Conservation (phyloP, 1,140 invertebrate genomes). For the Pogonognathellus flavescens region DNA sequence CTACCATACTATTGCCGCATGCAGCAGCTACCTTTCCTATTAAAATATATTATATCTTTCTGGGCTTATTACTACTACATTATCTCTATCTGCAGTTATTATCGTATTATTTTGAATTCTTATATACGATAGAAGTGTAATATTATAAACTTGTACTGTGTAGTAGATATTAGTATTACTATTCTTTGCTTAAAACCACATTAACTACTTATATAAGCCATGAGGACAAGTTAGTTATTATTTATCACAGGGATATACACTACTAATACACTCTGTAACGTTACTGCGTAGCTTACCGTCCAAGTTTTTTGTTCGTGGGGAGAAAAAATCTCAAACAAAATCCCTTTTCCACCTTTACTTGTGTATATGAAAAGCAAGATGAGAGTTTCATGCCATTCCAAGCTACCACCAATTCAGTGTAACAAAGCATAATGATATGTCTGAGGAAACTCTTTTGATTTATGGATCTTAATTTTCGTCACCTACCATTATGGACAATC, state of each 20-base stretch:
- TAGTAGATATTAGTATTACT: slow-evolving; percentile 1
- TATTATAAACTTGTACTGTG: too few relatives aligned
- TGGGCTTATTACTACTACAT: too few relatives aligned
- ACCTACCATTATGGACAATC: slow-evolving; percentile 51
- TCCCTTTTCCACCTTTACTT: slow-evolving; percentile 34
- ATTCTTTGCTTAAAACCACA: slow-evolving; percentile 20
- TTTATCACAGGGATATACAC: slow-evolving; percentile 5
- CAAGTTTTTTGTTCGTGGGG: slow-evolving; percentile 6
- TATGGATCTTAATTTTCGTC: slow-evolving; percentile 53
- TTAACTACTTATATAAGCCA: background rate
- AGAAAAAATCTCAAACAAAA: slow-evolving; percentile 30
- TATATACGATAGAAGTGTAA: too few relatives aligned
- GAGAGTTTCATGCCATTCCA: slow-evolving; percentile 5
- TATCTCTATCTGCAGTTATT: too few relatives aligned
- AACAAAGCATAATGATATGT: slow-evolving; percentile 34
- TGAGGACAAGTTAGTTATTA: slow-evolving; percentile 26
- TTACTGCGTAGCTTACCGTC: slow-evolving; percentile 31
- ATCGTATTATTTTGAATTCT: too few relatives aligned
- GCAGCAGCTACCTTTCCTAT: too few relatives aligned
- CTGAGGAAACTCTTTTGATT: slow-evolving; percentile 43
- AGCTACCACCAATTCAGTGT: background rate
- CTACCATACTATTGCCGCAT: too few relatives aligned
- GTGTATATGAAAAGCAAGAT: background rate
- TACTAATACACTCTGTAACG: slow-evolving; percentile 32
- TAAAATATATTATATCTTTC: too few relatives aligned